Conservation (phyloP, 2,113 vertebrate species). For the Synodontis membranacea region DNA sequence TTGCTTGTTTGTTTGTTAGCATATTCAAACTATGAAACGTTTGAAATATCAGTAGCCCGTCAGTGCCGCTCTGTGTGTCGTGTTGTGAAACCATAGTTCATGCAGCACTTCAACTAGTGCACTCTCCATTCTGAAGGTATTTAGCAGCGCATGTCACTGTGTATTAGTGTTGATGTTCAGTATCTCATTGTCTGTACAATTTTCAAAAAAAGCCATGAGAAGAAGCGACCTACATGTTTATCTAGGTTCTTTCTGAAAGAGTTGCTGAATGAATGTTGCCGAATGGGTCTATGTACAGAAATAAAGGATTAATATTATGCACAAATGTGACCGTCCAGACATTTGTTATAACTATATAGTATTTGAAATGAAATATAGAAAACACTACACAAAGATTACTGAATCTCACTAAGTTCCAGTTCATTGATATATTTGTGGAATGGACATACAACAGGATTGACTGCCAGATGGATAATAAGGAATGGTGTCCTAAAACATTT, state of each 20-base stretch:
- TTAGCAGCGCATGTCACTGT: constrained; percentile 72
- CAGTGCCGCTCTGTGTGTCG: constrained; percentile 54
- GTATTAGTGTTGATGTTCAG: constrained; percentile 54
- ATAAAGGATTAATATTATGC: constrained; percentile 72
- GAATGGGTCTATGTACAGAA: constrained; percentile 75
- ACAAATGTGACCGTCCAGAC: constrained; percentile 56
- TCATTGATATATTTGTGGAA: not conserved
- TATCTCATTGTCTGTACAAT: constrained; percentile 64
- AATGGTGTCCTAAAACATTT: not conserved
- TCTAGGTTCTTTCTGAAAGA: constrained; percentile 61
- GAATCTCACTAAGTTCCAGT: not conserved
- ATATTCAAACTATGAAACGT: constrained; percentile 44
- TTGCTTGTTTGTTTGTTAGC: constrained; percentile 20
- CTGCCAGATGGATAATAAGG: not conserved
- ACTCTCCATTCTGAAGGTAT: constrained; percentile 51
- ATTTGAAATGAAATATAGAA: constrained; percentile 11
- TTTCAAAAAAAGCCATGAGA: constrained; percentile 56
- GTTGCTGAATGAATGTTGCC: constrained; percentile 50
- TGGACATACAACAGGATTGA: not conserved
- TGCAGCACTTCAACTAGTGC: constrained; percentile 55
- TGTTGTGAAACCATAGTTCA: constrained; percentile 57
- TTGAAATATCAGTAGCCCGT: constrained; percentile 51
- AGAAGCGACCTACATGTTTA: constrained; percentile 50
- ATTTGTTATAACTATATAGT: too few species aligned
- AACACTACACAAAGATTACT: not conserved